Evolutionary conservation across 2,888 invertebrate species (phyloP), one percentile per base, ranked within the genome.

Genomic region (Cryptosula pallasiana): DNA sequence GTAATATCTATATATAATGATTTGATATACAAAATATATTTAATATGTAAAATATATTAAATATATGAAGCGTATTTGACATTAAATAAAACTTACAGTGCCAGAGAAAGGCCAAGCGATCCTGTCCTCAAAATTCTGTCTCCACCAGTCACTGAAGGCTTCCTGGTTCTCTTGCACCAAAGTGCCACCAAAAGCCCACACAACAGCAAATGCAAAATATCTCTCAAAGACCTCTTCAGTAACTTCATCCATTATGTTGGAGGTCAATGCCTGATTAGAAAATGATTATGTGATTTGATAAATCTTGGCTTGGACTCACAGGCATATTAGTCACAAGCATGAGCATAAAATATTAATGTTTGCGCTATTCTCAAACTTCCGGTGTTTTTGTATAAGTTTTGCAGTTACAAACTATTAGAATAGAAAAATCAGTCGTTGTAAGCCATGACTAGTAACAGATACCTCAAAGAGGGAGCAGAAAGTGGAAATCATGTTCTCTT

Each of bases 141-240:
- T 77, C 84, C 84, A 84, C 82, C 83, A 84, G 58, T 76, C 72
- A 73, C 80, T 81, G 78, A 84, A 82, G 0, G 77, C 74, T 71
- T 82, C 81, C 13, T 81, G 75, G 74, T 78, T 69, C 27, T 81
- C 76, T 0, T 75, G 73, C 1, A 77, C 78, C 71, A 84, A 75
- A 16, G 83, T 82, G 25, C 82, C 83, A 45, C 78, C 83, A 75
- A 84, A 82, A 2, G 83, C 77, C 84, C 84, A 84, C 55, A 84
- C 77, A 71, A 78, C 78, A 1, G 83, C 80, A 74, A 79, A 81
- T 78, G 79, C 81, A 77, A 84, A 82, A 73, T 81, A 82, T 13
- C 81, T 77, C 75, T 83, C 82, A 76, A 79, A 80, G 73, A 83
- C 82, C 27, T 78, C 77, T 74, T 82, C 81, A 74, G 35, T 27